Percentiles rank a stretch among this genome's conserved stretches.
phyloP scores from a whole-genome alignment of 2,113 vertebrate species.

The Mirounga angustirostris region DNA sequence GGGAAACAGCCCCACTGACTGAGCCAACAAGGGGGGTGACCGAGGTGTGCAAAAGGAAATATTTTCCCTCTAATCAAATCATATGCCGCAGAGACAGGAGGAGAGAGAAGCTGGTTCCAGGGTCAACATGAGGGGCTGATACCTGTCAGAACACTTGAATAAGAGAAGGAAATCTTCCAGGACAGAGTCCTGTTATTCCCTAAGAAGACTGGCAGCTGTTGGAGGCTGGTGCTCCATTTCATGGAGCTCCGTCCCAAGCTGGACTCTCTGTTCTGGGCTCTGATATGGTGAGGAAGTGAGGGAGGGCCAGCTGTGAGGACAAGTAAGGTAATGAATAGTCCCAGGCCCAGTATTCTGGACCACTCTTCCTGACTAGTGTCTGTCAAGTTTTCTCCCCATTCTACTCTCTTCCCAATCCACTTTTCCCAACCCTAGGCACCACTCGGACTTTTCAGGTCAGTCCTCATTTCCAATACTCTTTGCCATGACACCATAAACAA shows the following conservation, averaged over 20 bases:
- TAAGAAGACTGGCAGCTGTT: background rate
- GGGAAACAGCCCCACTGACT: background rate
- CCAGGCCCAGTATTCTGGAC: background rate
- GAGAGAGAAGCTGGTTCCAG: background rate
- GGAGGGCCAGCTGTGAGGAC: background rate
- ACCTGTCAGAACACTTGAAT: background rate
- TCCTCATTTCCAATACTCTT: background rate
- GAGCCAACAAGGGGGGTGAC: background rate
- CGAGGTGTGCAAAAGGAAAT: background rate
- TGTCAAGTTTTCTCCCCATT: background rate
- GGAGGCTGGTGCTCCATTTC: background rate
- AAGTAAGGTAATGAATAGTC: background rate
- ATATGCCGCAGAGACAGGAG: background rate
- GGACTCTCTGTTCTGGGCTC: background rate
- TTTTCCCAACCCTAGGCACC: background rate
- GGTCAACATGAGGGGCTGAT: background rate
- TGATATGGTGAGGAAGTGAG: rapidly evolving
- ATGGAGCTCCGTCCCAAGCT: background rate
- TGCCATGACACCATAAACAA: background rate
- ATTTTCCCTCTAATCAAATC: background rate
- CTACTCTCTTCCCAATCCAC: background rate
- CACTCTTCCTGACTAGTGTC: background rate
- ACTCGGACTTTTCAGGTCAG: background rate
- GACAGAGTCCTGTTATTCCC: background rate
- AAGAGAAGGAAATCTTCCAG: background rate